Percentiles rank a stretch among this genome's conserved stretches.
phyloP scores from a whole-genome alignment of 2,113 vertebrate genomes.

The Willisornis vidua region DNA sequence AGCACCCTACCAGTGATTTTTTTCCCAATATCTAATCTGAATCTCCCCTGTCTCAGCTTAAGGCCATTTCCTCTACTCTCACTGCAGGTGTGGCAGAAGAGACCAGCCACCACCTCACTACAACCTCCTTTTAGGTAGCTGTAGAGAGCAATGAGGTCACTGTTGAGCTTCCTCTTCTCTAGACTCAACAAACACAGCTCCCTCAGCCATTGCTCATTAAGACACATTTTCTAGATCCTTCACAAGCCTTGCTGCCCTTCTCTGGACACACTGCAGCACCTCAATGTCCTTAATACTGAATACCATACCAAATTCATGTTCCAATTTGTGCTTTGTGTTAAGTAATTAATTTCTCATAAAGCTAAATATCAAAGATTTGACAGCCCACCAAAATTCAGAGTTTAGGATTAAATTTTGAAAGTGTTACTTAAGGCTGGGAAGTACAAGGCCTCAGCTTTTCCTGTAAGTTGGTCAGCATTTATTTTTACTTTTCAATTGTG shows the following conservation, averaged over 20 bases:
- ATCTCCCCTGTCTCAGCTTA: not conserved
- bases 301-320: not conserved
- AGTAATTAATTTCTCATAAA: not conserved
- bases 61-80: not conserved
- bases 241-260: not conserved
- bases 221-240: not conserved
- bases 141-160: not conserved
- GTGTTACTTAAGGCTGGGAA: conserved; percentile 7
- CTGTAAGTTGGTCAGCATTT: conserved; percentile 26
- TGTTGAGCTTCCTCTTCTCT: not conserved
- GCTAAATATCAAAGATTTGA: not conserved
- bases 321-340: not conserved
- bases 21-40: not conserved
- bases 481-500: conserved; percentile 59
- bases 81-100: not conserved
- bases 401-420: not conserved
- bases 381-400: not conserved
- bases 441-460: conserved; percentile 12
- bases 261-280: not conserved
- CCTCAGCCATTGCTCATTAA: not conserved
- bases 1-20: not conserved
- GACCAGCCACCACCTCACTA: not conserved
- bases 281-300: not conserved
- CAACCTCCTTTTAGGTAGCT: not conserved
- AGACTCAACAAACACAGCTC: not conserved